Base-by-base conservation (phyloP, 2,797 vertebrate genomes). In the Alouatta caraya region DNA sequence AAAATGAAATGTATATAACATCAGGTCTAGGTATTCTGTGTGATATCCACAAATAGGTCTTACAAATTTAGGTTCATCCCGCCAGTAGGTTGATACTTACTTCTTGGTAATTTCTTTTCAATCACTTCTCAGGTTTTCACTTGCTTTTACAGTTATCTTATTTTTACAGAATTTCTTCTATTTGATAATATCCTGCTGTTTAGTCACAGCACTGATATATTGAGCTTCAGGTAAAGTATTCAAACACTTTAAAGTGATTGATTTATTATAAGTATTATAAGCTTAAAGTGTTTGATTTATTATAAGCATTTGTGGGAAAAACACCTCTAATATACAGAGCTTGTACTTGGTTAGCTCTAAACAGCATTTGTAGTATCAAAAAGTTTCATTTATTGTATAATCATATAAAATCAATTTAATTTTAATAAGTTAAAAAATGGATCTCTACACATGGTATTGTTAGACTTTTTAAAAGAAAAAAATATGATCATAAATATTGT, bases 181-280 rank as follows among this genome's bases (percentile, higher is more conserved):
- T 46, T 87, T 76, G 14, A 42, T 78, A 72, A 46, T 48, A 79
- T 1, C 5, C 1, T 90, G 12, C 19, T 28, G 12, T 67, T 75
- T 37, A 72, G 14, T 78, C 10, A 39, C 19, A 48, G 70, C 61
- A 73, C 14, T 7, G 4, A 90, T n/a, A 76, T 33, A 93, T 15
- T 86, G 92, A 78, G 4, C 22, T 89, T 88, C 26, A 94, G 42
- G 79, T 88, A 72, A 94, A 91, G 89, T 89, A 79, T 67, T 75
- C 21, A 96, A 94, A 90, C 59, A 89, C 5, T 42, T 90, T 83
- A 21, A 95, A 14, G 33, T 67, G 64, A n/a, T 9, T 59, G 50
- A 96, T 75, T 84, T 79, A 46, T 94, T 93, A 76, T 13, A 86
- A 73, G 7, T 78, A 85, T 67, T n/a, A 67, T n/a, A n/a, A 67